Base-by-base conservation (phyloP, 37 sponge, comb jelly and placozoan genomes). In the Crambe crambe region DNA sequence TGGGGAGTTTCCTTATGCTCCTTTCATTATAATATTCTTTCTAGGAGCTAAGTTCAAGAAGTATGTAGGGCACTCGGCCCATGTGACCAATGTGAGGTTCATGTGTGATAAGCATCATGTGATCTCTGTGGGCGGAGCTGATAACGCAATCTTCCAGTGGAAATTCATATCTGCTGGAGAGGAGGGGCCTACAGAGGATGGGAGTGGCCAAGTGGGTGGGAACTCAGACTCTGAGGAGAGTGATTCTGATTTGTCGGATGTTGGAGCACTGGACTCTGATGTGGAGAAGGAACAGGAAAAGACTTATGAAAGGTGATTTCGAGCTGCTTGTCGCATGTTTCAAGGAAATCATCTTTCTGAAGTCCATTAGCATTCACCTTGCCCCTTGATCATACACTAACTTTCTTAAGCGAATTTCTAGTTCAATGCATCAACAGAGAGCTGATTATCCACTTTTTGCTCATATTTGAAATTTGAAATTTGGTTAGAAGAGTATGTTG, bases 101-200 rank as follows among this genome's bases (percentile, higher is more conserved):
- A 72, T 80, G 26, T 74, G 47, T 56, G 82, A 87, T 83, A 81
- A 90, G 70, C 72, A 70, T 68, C 83, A 77, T 57, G 84, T 95
- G 58, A 83, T 98, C 47, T 89, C 96, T 66, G 69, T 92, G 68
- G 99, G 99, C 10, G 99, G 99, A 26, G 96, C 84, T 27, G 99
- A 98, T 47, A 94, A 98, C 67, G 92, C 90, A 58, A 77, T 95
- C 25, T 98, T 98, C 82, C 99, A 93, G 80, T 98, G 99, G 99
- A 73, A 74, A 42, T 88, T 98, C 44, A 41, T 94, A 22, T 79
- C 83, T 18, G 63, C 62, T 0, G 92, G 83, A 1, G 82, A 58
- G 31, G 86, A 69, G 34, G n/a, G n/a, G n/a, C n/a, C n/a, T n/a
- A n/a, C n/a, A n/a, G 65, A 25, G 25, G 4, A 25, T 31, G 70